Evolutionary conservation across 2,113 vertebrate species (phyloP).

Genomic region (Podarcis muralis): DNA sequence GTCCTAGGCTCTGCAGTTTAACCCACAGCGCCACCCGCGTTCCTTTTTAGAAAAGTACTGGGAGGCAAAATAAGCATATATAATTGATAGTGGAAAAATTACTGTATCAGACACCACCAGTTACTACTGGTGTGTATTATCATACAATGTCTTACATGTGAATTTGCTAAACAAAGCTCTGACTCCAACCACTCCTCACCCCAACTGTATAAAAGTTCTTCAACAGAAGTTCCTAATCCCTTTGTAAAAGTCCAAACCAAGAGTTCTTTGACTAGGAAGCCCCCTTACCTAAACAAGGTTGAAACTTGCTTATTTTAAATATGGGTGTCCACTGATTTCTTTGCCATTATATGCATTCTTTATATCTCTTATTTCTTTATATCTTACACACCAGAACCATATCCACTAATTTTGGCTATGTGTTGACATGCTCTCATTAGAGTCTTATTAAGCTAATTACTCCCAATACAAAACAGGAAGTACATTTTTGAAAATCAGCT

Average conservation of each 20-base stretch:
- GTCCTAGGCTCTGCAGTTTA: no score
- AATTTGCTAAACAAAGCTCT: not conserved
- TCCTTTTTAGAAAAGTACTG: no score
- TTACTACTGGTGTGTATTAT: not conserved
- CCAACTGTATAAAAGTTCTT: not conserved
- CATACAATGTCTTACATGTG: not conserved
- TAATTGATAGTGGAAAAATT: not conserved
- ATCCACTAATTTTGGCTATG: not conserved
- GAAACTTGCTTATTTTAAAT: not conserved
- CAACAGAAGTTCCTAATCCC: not conserved
- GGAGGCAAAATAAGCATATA: no score
- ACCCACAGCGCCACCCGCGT: no score
- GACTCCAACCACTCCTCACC: not conserved
- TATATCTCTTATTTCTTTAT: slow-evolving; percentile 21
- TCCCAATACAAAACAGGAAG: slow-evolving; percentile 28
- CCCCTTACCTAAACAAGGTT: not conserved
- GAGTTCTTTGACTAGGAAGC: not conserved
- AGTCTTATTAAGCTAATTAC: slow-evolving; percentile 40
- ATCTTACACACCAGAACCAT: slow-evolving; percentile 2
- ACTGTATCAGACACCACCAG: not conserved
- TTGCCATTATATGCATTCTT: not conserved
- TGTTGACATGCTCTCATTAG: slow-evolving; percentile 12
- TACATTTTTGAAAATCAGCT: slow-evolving; percentile 41
- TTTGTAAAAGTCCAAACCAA: not conserved
- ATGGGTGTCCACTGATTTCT: not conserved